A percentile compares a stretch with the other conserved stretches of the same genome.
Evolutionary conservation across 2,113 vertebrate species (phyloP).

Genomic region (Atractosteus spatula): DNA sequence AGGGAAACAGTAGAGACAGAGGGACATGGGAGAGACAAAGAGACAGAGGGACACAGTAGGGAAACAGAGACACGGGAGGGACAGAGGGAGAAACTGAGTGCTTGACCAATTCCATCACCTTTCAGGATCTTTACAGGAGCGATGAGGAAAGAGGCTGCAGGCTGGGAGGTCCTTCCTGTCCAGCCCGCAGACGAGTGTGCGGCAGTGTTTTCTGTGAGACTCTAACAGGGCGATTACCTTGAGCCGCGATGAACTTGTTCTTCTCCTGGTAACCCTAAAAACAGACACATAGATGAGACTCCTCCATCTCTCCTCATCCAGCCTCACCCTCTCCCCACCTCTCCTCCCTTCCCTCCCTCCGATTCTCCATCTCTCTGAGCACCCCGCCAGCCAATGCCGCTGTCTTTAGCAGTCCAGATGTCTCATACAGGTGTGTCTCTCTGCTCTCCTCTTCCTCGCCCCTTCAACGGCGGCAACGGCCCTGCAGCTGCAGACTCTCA

Average conservation of each 20-base stretch:
- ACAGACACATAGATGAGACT: neutral
- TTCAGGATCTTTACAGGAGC: neutral
- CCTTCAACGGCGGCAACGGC: neutral
- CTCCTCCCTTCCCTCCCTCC: too few species aligned
- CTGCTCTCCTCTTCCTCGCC: neutral
- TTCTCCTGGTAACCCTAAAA: conserved; percentile 96
- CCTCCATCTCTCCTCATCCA: neutral
- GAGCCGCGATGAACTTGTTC: conserved; percentile 97
- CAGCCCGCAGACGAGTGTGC: too few species aligned
- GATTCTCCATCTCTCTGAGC: neutral
- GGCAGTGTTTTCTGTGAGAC: neutral
- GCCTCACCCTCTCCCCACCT: neutral
- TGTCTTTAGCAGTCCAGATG: neutral
- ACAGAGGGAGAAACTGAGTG: too few species aligned
- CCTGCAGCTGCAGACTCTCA: conserved; percentile 14
- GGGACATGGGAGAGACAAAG: too few species aligned
- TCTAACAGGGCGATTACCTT: conserved; percentile 70
- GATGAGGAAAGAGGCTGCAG: too few species aligned
- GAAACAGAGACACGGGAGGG: too few species aligned
- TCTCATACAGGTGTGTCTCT: too few species aligned
- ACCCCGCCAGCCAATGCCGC: neutral
- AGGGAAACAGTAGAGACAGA: neutral
- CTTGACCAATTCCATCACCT: too few species aligned
- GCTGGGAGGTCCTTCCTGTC: too few species aligned
- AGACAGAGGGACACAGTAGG: too few species aligned